phyloP scores from a whole-genome alignment of 1,140 invertebrate genomes.

The Drosophila dunni region DNA sequence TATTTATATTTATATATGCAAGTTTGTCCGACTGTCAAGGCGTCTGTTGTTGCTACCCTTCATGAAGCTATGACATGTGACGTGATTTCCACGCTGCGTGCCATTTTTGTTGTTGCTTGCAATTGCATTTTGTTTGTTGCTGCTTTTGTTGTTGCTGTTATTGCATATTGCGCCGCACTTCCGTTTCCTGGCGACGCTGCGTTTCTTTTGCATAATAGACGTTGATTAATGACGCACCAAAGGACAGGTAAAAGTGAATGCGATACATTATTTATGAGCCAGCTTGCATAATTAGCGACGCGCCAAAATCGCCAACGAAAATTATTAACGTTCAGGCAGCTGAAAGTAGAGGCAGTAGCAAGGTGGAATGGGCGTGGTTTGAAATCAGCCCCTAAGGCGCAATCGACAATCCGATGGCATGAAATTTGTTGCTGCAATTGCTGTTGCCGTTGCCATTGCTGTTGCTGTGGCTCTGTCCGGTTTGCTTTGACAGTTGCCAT shows the following conservation, averaged over 20 bases:
- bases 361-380: conserved; percentile 1
- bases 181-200: conserved; percentile 60
- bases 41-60: neutral
- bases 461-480: conserved; percentile 19
- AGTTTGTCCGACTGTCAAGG: conserved; percentile 49
- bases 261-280: conserved; percentile 61
- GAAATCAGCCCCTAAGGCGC: neutral
- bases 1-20: conserved; percentile 33
- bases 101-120: conserved; percentile 9
- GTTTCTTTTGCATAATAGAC: conserved; percentile 75
- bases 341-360: no score
- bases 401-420: conserved; percentile 55
- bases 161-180: conserved; percentile 63
- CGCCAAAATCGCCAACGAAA: conserved; percentile 43
- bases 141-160: conserved; percentile 19
- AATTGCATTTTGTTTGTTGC: conserved; percentile 22
- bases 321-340: conserved; percentile 49
- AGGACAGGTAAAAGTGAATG: conserved; percentile 69
- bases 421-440: conserved; percentile 48
- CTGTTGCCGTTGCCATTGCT: conserved; percentile 3
- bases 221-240: conserved; percentile 69
- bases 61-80: conserved; percentile 34
- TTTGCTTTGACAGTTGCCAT: conserved; percentile 67
- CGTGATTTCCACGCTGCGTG: conserved; percentile 58
- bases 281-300: conserved; percentile 67